A percentile compares a stretch with the other conserved stretches of the same genome.
Conservation (phyloP, 2,888 invertebrate species). For the Melanargia galathea region DNA sequence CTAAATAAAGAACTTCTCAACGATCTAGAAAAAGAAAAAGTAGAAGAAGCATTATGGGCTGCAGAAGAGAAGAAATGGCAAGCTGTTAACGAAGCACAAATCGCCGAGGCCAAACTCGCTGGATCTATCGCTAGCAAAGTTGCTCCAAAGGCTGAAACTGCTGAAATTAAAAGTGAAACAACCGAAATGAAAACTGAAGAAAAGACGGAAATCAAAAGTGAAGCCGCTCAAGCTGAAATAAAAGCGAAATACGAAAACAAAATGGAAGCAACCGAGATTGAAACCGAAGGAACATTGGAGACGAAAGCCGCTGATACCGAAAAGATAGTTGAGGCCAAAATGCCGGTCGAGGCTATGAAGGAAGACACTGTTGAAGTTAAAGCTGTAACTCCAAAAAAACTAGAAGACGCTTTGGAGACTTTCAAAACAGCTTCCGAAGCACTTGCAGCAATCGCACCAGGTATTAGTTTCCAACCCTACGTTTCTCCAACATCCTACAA, state of each 20-base stretch:
- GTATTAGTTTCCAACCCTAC: constrained; percentile 36
- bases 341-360: not conserved
- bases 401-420: not conserved
- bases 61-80: constrained; percentile 73
- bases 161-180: constrained; percentile 33
- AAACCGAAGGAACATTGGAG: constrained; percentile 39
- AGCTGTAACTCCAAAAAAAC: constrained; percentile 25
- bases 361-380: constrained; percentile 27
- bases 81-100: constrained; percentile 61
- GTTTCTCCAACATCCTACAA: constrained; percentile 30
- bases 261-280: constrained; percentile 38
- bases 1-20: constrained; percentile 54
- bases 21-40: constrained; percentile 50
- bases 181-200: constrained; percentile 38
- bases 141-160: constrained; percentile 30
- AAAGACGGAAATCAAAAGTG: constrained; percentile 36
- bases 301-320: constrained; percentile 38
- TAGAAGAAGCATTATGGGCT: constrained; percentile 57
- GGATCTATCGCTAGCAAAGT: constrained; percentile 54
- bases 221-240: constrained; percentile 25
- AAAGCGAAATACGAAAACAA: constrained; percentile 6
- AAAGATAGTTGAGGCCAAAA: constrained; percentile 5
- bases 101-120: constrained; percentile 64
- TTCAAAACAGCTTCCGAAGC: constrained; percentile 24
- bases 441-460: constrained; percentile 32